Evolutionary conservation across 2,888 invertebrate genomes (phyloP), one percentile per base, ranked within the genome.

Genomic region (Syritta pipiens): DNA sequence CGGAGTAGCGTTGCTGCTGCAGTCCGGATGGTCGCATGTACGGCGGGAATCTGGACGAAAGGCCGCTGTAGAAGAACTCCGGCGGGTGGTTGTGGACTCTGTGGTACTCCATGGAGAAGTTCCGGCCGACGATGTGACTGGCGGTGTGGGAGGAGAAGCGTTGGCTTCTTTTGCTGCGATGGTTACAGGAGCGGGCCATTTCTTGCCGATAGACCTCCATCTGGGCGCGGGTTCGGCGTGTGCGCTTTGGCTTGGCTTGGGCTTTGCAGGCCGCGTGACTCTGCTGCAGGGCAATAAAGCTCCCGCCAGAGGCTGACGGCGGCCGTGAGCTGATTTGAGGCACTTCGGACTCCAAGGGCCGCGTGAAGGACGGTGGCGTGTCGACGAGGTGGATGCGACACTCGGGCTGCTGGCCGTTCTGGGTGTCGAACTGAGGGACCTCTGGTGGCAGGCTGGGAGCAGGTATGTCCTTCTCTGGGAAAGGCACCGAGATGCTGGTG

Each of bases 281-380:
- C 24, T n/a, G n/a, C 4, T 10, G 17, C 10, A 19, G 53, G 0
- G n/a, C 0, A 1, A 3, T 17, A 2, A 28, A 17, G 22, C 30
- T 12, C 26, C n/a, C 35, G 12, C n/a, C n/a, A n/a, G n/a, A n/a
- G n/a, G n/a, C n/a, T n/a, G n/a, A n/a, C n/a, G n/a, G n/a, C n/a
- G n/a, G 3, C 32, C 12, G 32, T 0, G 37, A 17, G 1, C 37
- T 6, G 4, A 0, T 14, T 7, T 7, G n/a, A 6, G 32, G 2
- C 4, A 1, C 20, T 6, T 17, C 20, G 4, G 60, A 26, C 1
- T 55, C 1, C 4, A 14, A 4, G 1, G 7, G 12, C 4, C 55
- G 53, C 9, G 24, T 46, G n/a, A 72, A 53, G 3, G 77, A 46
- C 9, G 72, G 77, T 3, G 77, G 77, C 0, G 77, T 72, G 6